Base-by-base conservation (phyloP, 2,797 vertebrate species). In the Octomys mimax region DNA sequence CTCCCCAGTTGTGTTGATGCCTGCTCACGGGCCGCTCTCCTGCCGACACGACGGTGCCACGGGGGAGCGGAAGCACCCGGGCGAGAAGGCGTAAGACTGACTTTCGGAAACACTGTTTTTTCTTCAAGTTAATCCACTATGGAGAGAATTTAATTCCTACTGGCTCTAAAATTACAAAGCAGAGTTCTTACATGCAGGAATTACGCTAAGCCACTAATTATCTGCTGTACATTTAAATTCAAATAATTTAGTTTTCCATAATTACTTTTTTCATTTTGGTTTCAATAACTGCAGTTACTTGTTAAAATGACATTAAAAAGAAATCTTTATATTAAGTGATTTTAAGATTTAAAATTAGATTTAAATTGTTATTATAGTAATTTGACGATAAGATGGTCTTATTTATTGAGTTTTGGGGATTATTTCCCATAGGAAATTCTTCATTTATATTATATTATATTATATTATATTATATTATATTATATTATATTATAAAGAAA, bases 181-280 rank as follows among this genome's bases (percentile, higher is more conserved):
- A 66, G 49, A 11, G 66, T 54, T 70, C 26, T 90, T 85, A 85
- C 4, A 21, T 21, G 31, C 89, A 83, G 12, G 64, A 93, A 96
- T 94, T 93, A 86, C 7, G 61, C 33, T 52, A 90, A 92, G 59
- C 24, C 75, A 68, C 85, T 90, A 92, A 93, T 92, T 96, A 84
- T 94, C 85, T 78, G 22, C 52, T 84, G 66, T 85, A 81, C 87
- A 75, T 92, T 93, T 95, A 39, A 93, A 96, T 96, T 93, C 93
- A 95, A 96, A 96, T 52, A 90, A 92, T 94, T 96, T 87, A 42
- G 68, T 14, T 81, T 96, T 87, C n/a, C 46, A 46, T 92, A 93
- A 94, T 94, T 94, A 73, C 31, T 61, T 89, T 90, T 42, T 71
- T 70, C 46, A 89, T 93, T 95, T 95, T 70, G 24, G 6, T 59